phyloP scores from a whole-genome alignment of 2,888 invertebrate species.

The Liodrosophila aerea region DNA sequence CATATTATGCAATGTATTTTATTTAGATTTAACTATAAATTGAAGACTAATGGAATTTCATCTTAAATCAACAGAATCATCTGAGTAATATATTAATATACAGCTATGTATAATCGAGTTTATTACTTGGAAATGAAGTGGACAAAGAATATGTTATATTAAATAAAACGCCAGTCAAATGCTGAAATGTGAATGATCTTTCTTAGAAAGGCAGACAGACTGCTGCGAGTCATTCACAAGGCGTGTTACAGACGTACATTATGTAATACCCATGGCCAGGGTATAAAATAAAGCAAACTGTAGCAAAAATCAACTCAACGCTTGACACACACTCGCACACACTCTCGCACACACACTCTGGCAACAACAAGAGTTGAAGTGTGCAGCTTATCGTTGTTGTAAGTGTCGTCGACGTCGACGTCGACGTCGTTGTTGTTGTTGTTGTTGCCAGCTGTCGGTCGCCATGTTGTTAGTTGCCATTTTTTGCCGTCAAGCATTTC shows the following conservation, averaged over 20 bases:
- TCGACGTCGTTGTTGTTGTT: constrained; percentile 25
- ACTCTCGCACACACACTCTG: constrained; percentile 8
- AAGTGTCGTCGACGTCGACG: constrained; percentile 7
- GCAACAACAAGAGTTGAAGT: constrained; percentile 14
- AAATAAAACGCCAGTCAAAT: too few species aligned
- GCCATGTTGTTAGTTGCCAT: constrained; percentile 52
- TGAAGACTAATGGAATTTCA: too few species aligned
- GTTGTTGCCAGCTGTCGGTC: constrained; percentile 33
- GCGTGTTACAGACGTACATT: not conserved
- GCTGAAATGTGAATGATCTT: too few species aligned
- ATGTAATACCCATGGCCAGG: not conserved
- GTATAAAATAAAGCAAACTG: constrained; percentile 19
- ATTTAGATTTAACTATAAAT: too few species aligned
- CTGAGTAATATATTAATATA: too few species aligned
- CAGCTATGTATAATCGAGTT: too few species aligned
- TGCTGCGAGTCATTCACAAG: too few species aligned
- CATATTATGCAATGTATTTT: too few species aligned
- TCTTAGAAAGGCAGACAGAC: too few species aligned
- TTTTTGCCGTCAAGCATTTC: constrained; percentile 58
- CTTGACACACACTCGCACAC: constrained; percentile 34
- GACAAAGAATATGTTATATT: too few species aligned
- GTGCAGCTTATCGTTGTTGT: constrained; percentile 29
- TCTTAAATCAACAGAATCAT: too few species aligned
- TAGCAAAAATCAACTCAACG: constrained; percentile 36
- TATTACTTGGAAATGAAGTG: too few species aligned